Base-by-base conservation (phyloP, 2,113 vertebrate species). In the Tautogolabrus adspersus region DNA sequence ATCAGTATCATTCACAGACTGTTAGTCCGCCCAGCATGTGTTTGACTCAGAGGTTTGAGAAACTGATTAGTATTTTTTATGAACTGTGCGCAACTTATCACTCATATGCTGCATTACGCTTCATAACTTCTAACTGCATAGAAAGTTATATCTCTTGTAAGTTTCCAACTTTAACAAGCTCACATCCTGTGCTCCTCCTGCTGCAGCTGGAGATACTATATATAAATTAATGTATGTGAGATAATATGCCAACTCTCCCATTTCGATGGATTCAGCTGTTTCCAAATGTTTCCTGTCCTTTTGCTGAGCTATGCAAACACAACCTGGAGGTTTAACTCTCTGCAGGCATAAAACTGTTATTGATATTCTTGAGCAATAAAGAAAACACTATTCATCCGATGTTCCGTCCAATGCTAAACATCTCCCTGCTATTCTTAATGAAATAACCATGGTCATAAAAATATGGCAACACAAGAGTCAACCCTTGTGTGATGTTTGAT, bases 381-480 rank as follows among this genome's bases (percentile, higher is more conserved):
- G 16, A 69, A 75, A 70, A 79, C 55, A 13, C 3, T 7, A 10
- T 16, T 52, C 5, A 55, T 26, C 12, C 22, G 22, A 37, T 44
- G 23, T 63, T 65, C 51, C 49, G 16, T 72, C 34, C 2, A 54
- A 15, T 69, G 37, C 52, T 52, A 55, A 52, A 79, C 58, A 66
- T 77, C 5, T 58, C 72, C 40, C 60, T 47, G 55, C 34, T 38
- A 18, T 23, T 54, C 75, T 57, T 66, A 72, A 72, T 46, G 22
- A 69, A 84, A 75, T 79, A 66, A 75, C 56, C 44, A 58, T 22
- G 64, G 37, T 67, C 54, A 70, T 81, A 68, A 74, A 72, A 47
- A 11, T 61, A 75, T 49, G 23, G 61, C 68, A 77, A 55, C 46
- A 59, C 18, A 23, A 67, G 42, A 56, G 30, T 13, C 42, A 30